Base-by-base conservation (phyloP, 2,113 vertebrate species). In the Calypte anna region DNA sequence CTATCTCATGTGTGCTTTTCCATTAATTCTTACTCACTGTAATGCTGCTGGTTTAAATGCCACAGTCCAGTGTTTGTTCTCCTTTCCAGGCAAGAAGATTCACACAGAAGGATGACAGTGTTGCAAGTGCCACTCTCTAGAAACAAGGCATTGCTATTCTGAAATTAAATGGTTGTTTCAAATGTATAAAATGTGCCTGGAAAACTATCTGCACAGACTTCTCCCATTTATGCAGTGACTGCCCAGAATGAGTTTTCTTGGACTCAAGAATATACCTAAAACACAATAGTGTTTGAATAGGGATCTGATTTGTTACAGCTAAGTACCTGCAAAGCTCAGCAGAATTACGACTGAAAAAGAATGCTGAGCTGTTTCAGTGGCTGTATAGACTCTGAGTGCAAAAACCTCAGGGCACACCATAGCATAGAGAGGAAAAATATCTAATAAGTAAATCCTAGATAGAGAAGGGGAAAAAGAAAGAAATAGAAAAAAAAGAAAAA, bases 311-410 rank as follows among this genome's bases (percentile, higher is more conserved):
- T 82, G 79, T 80, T 86, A 85, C 90, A 93, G 85, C 18, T 46
- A 80, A 87, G 55, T 67, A 86, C 95, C 86, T 86, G 91, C 92
- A 88, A 55, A 88, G 72, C 64, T 83, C 86, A 93, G 96, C 91
- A 96, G 88, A 96, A 86, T 72, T 88, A 78, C 64, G 90, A 92
- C 23, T 83, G 80, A 33, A 80, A 80, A 91, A 93, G 80, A 92
- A 90, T 55, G 61, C 72, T 63, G 68, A 86, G 76, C 64, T 80
- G 57, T 80, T 86, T 55, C 66, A 86, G 53, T 19, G 82, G 38
- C 33, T 58, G n/a, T 33, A 33, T 3, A 33, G 33, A 53, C 63
- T 77, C 31, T 38, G 50, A 77, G 55, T 25, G 33, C 31, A 86
- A 88, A 82, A 86, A 78, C 44, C 64, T 91, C 61, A 70, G 43